These are phyloP conservation scores for Pipistrellus nathusii DNA, from an alignment of 2,797 vertebrate species.

Conservation along the genomic window DNA sequence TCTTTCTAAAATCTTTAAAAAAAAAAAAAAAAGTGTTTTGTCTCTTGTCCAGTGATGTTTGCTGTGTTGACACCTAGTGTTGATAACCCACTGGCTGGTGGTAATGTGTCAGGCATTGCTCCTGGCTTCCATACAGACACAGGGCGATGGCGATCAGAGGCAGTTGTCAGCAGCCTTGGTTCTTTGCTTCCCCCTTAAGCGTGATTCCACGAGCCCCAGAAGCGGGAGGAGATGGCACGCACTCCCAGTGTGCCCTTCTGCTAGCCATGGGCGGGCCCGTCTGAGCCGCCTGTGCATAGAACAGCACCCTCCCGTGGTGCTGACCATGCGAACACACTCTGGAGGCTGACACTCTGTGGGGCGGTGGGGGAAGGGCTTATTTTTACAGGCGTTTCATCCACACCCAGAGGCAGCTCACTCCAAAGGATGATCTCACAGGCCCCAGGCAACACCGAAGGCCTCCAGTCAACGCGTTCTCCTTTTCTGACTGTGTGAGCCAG, in stretches of 20 bases:
- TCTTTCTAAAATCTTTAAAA: too few relatives aligned
- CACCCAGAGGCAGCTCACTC: neutral
- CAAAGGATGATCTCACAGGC: neutral
- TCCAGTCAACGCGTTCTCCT: neutral
- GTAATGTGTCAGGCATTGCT: fast-evolving
- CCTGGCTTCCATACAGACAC: neutral
- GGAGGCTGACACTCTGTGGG: neutral
- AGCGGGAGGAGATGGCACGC: fast-evolving
- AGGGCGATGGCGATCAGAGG: fast-evolving
- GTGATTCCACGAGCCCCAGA: too few relatives aligned
- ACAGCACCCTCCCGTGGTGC: fast-evolving
- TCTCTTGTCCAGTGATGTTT: neutral
- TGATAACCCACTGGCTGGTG: neutral
- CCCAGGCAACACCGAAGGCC: neutral
- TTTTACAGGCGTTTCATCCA: neutral
- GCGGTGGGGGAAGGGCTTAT: neutral
- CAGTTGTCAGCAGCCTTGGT: neutral
- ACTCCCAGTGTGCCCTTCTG: fast-evolving
- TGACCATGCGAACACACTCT: fast-evolving
- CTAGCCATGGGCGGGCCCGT: neutral
- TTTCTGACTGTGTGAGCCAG: neutral
- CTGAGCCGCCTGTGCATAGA: neutral
- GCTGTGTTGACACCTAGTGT: fast-evolving
- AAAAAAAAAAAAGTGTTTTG: neutral
- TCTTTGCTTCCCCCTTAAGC: neutral